Evolutionary conservation across 2,797 vertebrate genomes (phyloP).

Genomic region (Amblyraja radiata): DNA sequence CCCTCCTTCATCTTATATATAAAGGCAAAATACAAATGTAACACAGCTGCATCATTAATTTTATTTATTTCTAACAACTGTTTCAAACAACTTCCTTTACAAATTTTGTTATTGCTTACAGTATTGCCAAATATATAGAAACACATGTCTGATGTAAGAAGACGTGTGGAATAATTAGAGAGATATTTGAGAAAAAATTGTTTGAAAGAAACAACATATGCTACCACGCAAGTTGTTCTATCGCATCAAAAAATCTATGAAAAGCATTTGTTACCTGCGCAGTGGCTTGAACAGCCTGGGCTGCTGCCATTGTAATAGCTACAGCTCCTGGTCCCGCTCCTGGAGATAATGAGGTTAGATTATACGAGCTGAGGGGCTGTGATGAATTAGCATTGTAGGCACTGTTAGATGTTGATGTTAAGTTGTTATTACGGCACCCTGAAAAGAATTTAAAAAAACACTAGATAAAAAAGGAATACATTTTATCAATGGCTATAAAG

Average conservation of each 20-base stretch:
- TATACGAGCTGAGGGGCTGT: constrained; percentile 88
- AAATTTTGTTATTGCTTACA: not conserved
- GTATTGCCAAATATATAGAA: not conserved
- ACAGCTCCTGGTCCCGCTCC: constrained; percentile 80
- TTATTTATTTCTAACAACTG: not conserved
- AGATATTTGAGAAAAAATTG: no score
- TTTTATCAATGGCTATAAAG: not conserved
- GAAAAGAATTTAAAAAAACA: constrained; percentile 38
- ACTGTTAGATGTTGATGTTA: constrained; percentile 79
- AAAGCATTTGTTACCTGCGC: constrained; percentile 69
- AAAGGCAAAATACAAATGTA: constrained; percentile 32
- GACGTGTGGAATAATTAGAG: not conserved
- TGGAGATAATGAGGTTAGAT: constrained; percentile 81
- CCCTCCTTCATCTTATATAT: constrained; percentile 92
- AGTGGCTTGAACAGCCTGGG: constrained; percentile 95
- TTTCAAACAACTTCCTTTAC: not conserved
- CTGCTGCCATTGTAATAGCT: constrained; percentile 92
- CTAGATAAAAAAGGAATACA: not conserved
- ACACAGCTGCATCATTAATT: not conserved
- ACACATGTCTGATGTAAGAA: not conserved
- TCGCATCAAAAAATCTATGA: not conserved
- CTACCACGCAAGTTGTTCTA: not conserved
- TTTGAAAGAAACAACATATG: not conserved
- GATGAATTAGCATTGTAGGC: constrained; percentile 84
- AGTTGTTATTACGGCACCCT: constrained; percentile 90